Evolutionary conservation across 2,113 vertebrate species (phyloP), one percentile per base, ranked within the genome.

Genomic region (Hepsetus odoe): DNA sequence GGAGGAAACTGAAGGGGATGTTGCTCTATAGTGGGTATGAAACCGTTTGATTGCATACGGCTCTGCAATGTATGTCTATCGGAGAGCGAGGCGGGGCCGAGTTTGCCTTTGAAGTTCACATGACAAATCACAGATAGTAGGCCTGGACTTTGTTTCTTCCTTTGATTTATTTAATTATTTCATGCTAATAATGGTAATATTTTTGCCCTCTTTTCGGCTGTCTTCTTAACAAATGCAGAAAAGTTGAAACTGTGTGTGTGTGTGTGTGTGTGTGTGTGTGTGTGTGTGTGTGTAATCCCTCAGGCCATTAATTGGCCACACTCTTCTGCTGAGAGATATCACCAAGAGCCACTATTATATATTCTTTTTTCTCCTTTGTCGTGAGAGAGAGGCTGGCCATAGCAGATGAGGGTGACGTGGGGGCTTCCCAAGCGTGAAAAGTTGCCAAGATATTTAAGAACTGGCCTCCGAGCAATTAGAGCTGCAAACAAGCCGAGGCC

Each of bases 241-340:
- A 80, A 81, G 87, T 72, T 80, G 56, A 76, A 86, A 87, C 14
- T 74, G 62, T 53, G 62, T 67, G 61, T 24, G 70, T 80, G 82
- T 80, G 56, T 83, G 74, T 49, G 68, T 30, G 69, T 79, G 79
- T 78, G 49, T 83, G 67, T 58, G 67, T 74, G 51, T 81, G 3
- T 65, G 24, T 32, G 30, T 70, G 64, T 26, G 49, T 78, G 88
- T 90, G 91, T 90, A 90, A 91, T 90, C 91, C 87, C 66, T 85
- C 74, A 86, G 86, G 79, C 82, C 88, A 86, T 87, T 92, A 92
- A 92, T 92, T 93, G 91, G 91, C 89, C 91, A 86, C 84, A 86
- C 80, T 87, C 86, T 86, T 75, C 88, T 84, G 67, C 82, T 87
- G 87, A 89, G 40, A 89, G 85, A 82, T 88, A 87, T 85, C 87